Base-by-base conservation (phyloP, 64 coral and sea anemone genomes). In the Stichodactyla helianthus region DNA sequence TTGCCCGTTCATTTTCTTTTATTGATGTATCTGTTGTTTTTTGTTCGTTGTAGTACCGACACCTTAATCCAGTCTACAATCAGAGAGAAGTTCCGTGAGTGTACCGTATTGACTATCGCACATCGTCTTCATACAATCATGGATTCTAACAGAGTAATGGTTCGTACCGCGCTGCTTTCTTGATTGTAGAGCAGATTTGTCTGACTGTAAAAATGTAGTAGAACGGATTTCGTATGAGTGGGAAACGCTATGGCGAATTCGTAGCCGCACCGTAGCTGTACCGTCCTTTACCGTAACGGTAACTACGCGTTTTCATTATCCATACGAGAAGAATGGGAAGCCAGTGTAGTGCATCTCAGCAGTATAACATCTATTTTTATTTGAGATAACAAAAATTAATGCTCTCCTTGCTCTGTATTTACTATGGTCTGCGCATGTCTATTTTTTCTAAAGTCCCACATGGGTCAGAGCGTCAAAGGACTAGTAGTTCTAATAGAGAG, bases 101-200 rank as follows among this genome's bases (percentile, higher is more conserved):
- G 83, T 25, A 84, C 83, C 7, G 83, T 84, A 23, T 19, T 84
- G 54, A 84, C 83, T 15, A 84, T 84, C 35, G 83, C 83, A 17
- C 83, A 84, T 62, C 83, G 83, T 5, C 83, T 84, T 35, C 83
- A 84, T 50, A 84, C 83, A 5, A 60, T 84, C 18, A 59, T 84
- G 55, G 83, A 84, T 55, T 84, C 83, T 51, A 56, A 84, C 59
- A 51, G 83, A 35, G 83, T 84, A 16, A 84, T 84, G 83, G 83
- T 84, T n/a, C 19, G 83, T 74, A 74, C 4, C 14, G 5, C 62
- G 62, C 5, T 65, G 4, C 62, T 65, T n/a, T 65, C 6, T 22
- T n/a, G 26, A 74, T 31, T 74, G 9, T 22, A 28, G 27, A 68
- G 59, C 11, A 10, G 6, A 5, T 60, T 15, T 60, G 3, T 60